Conservation (phyloP, 2,113 vertebrate species). For the Sinocyclocheilus anshuiensis region DNA sequence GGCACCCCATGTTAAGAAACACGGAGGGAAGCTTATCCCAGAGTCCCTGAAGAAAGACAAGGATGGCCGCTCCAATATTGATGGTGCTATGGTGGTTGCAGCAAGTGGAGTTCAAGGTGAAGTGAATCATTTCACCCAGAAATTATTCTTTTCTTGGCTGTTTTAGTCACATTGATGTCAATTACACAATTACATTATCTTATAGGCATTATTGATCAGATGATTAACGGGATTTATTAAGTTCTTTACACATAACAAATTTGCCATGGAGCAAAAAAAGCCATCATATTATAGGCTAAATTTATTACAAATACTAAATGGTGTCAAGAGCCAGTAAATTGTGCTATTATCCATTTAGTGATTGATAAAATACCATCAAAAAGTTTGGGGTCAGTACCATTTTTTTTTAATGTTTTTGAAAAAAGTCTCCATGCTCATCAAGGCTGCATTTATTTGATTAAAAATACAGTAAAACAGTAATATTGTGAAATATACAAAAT, state of each 20-base stretch:
- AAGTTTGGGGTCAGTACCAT: too few relatives aligned
- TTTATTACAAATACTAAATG: too few relatives aligned
- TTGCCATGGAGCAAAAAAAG: background rate
- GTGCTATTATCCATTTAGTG: too few relatives aligned
- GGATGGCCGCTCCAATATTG: slow-evolving; percentile 87
- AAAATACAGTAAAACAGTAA: too few relatives aligned
- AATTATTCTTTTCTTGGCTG: background rate
- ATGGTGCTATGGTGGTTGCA: slow-evolving; percentile 94
- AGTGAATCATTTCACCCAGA: background rate
- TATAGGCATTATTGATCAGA: background rate
- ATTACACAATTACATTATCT: background rate
- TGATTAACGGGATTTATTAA: background rate
- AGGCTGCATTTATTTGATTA: too few relatives aligned
- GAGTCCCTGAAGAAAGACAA: slow-evolving; percentile 94
- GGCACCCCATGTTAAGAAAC: slow-evolving; percentile 94
- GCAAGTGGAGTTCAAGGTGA: slow-evolving; percentile 96
- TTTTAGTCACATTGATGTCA: background rate
- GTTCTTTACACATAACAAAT: background rate
- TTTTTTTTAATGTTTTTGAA: too few relatives aligned
- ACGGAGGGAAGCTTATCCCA: slow-evolving; percentile 93
- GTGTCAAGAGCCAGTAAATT: too few relatives aligned
- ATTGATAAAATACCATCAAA: too few relatives aligned
- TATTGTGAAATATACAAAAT: too few relatives aligned
- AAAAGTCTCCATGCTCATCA: too few relatives aligned
- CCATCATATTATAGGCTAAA: too few relatives aligned